phyloP scores from a whole-genome alignment of 2,797 vertebrate genomes.

The Alca torda region DNA sequence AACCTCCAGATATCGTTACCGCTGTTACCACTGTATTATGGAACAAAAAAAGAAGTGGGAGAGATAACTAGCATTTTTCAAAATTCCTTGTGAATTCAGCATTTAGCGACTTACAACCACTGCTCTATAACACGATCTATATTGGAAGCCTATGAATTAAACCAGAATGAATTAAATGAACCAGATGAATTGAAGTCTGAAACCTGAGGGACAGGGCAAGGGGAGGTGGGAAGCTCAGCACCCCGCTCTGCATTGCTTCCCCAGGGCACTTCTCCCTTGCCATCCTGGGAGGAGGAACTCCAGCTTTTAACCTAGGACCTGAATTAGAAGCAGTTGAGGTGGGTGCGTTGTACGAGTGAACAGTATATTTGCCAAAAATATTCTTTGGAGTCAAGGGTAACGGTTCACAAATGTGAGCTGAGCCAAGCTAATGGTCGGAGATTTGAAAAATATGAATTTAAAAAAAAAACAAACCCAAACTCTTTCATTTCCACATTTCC shows the following conservation, averaged over 20 bases:
- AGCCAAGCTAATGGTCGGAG: background rate
- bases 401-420: background rate
- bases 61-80: background rate
- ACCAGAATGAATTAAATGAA: too few species aligned
- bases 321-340: background rate
- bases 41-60: background rate
- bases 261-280: too few species aligned
- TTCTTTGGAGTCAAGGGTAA: background rate
- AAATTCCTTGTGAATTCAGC: background rate
- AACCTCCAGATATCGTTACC: background rate
- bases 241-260: fast-evolving
- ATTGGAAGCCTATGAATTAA: background rate
- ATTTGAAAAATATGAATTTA: background rate
- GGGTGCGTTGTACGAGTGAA: fast-evolving
- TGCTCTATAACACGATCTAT: background rate
- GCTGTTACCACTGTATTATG: background rate
- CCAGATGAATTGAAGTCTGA: background rate
- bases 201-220: background rate
- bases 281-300: background rate
- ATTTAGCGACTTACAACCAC: background rate
- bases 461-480: background rate
- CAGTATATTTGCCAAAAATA: background rate
- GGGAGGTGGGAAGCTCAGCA: background rate
- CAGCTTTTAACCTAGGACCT: background rate
- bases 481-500: background rate